Conservation (phyloP, 2,797 vertebrate genomes). For the Acipenser transmontanus region DNA sequence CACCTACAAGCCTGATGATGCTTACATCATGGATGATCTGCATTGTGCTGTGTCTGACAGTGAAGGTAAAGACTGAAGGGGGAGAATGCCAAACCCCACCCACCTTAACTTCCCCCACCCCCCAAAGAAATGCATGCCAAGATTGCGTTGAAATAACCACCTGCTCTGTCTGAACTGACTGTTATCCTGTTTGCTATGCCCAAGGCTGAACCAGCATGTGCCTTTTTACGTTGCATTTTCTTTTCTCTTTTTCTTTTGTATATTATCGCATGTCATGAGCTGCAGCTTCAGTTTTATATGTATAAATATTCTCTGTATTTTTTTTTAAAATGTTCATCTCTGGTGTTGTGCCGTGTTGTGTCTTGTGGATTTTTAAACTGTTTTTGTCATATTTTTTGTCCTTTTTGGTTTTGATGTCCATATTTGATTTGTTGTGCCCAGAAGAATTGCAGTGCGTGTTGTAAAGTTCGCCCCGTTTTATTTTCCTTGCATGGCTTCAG, state of each 20-base stretch:
- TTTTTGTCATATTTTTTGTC: conserved; percentile 22
- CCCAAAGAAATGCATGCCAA: conserved; percentile 54
- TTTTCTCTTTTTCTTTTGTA: conserved; percentile 49
- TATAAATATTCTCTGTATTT: neutral
- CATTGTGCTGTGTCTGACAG: conserved; percentile 99
- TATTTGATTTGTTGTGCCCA: conserved; percentile 26
- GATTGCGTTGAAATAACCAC: conserved; percentile 34
- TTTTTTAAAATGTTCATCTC: conserved; percentile 27
- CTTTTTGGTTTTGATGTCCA: conserved; percentile 21
- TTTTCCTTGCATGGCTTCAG: conserved; percentile 76
- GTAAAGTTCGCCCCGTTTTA: conserved; percentile 44
- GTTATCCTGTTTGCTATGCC: conserved; percentile 32
- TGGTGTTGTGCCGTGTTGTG: conserved; percentile 22
- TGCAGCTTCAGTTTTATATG: conserved; percentile 7
- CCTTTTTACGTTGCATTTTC: conserved; percentile 31
- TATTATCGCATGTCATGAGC: conserved; percentile 21
- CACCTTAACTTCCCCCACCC: conserved; percentile 28
- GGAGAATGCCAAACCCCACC: conserved; percentile 63
- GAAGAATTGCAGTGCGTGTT: conserved; percentile 45
- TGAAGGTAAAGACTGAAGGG: conserved; percentile 89
- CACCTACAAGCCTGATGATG: conserved; percentile 91
- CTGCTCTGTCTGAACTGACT: conserved; percentile 46
- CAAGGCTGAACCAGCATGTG: conserved; percentile 62
- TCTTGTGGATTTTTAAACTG: conserved; percentile 10
- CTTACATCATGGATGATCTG: conserved; percentile 92